These are phyloP conservation scores for Poeciliopsis paucimaculata DNA, from an alignment of 2,797 vertebrate species.

Conservation along the genomic window DNA sequence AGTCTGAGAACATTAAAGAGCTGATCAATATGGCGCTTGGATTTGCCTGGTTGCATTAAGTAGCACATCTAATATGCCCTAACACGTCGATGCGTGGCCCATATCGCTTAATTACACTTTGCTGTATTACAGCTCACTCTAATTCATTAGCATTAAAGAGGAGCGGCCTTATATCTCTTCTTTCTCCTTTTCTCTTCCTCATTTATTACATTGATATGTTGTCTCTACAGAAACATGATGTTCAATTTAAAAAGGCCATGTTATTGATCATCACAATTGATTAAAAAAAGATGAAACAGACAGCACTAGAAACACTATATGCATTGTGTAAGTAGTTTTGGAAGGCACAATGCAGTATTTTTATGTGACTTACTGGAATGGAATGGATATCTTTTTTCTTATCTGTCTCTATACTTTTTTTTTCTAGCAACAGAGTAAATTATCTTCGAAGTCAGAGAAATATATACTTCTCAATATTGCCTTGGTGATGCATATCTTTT, in stretches of 20 bases:
- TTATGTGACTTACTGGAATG: conserved; percentile 18
- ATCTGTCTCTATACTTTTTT: not conserved
- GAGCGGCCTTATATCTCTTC: conserved; percentile 13
- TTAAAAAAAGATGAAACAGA: conserved; percentile 44
- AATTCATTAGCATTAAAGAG: conserved; percentile 62
- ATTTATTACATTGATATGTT: conserved; percentile 45
- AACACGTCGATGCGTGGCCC: conserved; percentile 57
- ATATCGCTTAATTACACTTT: conserved; percentile 75
- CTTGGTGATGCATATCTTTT: not conserved
- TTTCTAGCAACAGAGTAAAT: not conserved
- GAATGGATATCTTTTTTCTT: not conserved
- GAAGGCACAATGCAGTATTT: conserved; percentile 19
- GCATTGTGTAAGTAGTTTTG: conserved; percentile 17
- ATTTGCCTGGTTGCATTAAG: conserved; percentile 79
- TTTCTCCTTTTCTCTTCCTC: conserved; percentile 21
- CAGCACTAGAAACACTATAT: conserved; percentile 33
- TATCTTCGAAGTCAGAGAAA: not conserved
- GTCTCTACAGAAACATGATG: conserved; percentile 55
- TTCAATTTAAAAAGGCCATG: conserved; percentile 49
- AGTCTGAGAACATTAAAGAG: conserved; percentile 74
- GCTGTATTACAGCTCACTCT: conserved; percentile 64
- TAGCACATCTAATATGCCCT: conserved; percentile 73
- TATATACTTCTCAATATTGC: conserved; percentile 2
- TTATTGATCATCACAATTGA: conserved; percentile 53
- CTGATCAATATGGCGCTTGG: conserved; percentile 77